A percentile compares a stretch with the other conserved stretches of the same genome.
These are phyloP conservation scores for Triplophysa yarkandensis DNA, from an alignment of 2,797 vertebrate species.

Conservation along the genomic window DNA sequence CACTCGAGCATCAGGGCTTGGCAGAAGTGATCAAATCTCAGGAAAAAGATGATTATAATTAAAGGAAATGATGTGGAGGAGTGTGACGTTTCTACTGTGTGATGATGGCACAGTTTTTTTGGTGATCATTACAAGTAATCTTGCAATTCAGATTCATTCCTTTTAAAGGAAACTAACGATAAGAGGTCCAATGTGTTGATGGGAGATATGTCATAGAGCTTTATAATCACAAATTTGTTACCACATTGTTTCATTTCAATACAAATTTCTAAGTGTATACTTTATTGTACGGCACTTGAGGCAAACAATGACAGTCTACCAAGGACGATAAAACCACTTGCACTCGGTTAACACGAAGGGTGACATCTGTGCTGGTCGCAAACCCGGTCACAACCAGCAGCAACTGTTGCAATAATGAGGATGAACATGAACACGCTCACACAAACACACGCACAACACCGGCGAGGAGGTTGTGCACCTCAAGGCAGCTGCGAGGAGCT, in stretches of 20 bases:
- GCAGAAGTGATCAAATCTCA: constrained; percentile 33
- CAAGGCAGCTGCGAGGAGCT: constrained; percentile 7
- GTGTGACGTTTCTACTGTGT: constrained; percentile 11
- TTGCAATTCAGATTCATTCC: not conserved
- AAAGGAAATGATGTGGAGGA: constrained; percentile 31
- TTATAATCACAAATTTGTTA: not conserved
- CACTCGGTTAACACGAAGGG: not conserved
- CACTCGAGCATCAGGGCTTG: constrained; percentile 19
- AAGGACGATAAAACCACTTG: constrained; percentile 5
- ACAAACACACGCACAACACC: not conserved
- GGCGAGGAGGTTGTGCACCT: not conserved
- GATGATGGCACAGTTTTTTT: constrained; percentile 12
- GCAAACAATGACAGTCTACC: constrained; percentile 1
- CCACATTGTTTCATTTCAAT: not conserved
- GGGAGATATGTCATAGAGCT: not conserved
- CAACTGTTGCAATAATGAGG: not conserved
- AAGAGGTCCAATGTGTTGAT: constrained; percentile 9
- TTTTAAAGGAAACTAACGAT: not conserved
- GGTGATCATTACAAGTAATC: constrained; percentile 5
- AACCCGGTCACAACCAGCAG: not conserved
- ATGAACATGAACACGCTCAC: not conserved
- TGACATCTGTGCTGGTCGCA: constrained; percentile 10
- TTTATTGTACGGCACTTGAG: not conserved
- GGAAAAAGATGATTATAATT: constrained; percentile 25
- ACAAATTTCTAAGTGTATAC: not conserved